Evolutionary conservation across 2,888 invertebrate genomes (phyloP).

Genomic region (Acrocera orbiculus): DNA sequence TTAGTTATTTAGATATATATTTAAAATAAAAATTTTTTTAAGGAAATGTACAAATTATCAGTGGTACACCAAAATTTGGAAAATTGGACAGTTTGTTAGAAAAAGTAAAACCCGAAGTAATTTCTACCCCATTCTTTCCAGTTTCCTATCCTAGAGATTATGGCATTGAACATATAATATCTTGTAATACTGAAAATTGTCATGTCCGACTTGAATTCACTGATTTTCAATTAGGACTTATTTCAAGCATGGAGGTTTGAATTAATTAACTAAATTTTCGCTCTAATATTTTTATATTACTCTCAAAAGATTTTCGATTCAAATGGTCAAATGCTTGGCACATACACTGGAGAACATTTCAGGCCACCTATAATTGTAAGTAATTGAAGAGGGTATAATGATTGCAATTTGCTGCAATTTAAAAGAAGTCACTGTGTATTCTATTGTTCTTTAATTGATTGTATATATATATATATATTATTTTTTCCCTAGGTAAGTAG

Average conservation of each 20-base stretch:
- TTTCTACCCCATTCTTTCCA: constrained; percentile 51
- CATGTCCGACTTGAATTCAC: constrained; percentile 45
- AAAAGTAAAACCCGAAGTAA: constrained; percentile 29
- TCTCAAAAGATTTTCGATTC: constrained; percentile 42
- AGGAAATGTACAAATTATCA: constrained; percentile 40
- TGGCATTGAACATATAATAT: constrained; percentile 44
- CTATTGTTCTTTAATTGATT: too few relatives aligned
- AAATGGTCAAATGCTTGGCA: constrained; percentile 45
- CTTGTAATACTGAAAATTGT: constrained; percentile 39
- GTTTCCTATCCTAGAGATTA: constrained; percentile 46
- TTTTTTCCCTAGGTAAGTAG: too few relatives aligned
- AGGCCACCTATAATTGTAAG: constrained; percentile 49
- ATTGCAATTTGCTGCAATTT: too few relatives aligned
- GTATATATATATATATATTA: too few relatives aligned
- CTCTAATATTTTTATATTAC: too few relatives aligned
- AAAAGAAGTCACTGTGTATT: too few relatives aligned
- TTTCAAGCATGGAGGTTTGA: constrained; percentile 45
- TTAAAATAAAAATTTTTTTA: constrained; percentile 10
- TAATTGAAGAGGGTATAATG: too few relatives aligned
- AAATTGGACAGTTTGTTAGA: constrained; percentile 25
- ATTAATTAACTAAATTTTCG: too few relatives aligned
- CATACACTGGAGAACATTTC: constrained; percentile 46
- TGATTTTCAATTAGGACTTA: constrained; percentile 46
- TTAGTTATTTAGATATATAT: background rate
- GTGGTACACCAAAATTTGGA: constrained; percentile 31